Conservation (phyloP, 1,140 invertebrate species). For the Orius laevigatus region DNA sequence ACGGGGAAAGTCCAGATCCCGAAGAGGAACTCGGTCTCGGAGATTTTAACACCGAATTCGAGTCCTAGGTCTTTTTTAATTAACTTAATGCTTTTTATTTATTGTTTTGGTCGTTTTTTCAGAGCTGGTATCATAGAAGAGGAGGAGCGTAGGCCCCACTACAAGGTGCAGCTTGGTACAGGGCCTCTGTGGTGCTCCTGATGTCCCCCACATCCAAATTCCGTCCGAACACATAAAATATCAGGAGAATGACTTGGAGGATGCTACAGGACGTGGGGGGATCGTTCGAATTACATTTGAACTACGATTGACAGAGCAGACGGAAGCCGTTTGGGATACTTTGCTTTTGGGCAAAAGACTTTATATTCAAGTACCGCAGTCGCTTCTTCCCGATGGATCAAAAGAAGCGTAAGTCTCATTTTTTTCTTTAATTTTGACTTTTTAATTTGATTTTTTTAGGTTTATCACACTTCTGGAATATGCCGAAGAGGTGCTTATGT, state of each 20-base stretch:
- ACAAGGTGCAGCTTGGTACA: constrained; percentile 83
- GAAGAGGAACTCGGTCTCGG: too few relatives aligned
- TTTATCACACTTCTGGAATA: constrained; percentile 88
- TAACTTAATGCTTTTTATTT: not conserved
- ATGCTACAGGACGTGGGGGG: constrained; percentile 28
- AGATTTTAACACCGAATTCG: too few relatives aligned
- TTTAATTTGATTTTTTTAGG: constrained; percentile 18
- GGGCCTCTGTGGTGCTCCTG: constrained; percentile 97
- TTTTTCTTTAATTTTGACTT: not conserved
- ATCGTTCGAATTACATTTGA: constrained; percentile 56
- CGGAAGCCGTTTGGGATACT: constrained; percentile 64
- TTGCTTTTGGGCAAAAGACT: constrained; percentile 60
- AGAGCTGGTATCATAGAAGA: constrained; percentile 20
- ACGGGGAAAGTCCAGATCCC: too few relatives aligned
- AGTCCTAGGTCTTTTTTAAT: too few relatives aligned
- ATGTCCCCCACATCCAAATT: constrained; percentile 51
- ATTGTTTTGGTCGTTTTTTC: constrained; percentile 10
- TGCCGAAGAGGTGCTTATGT: constrained; percentile 81
- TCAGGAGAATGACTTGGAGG: constrained; percentile 35
- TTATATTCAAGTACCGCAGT: constrained; percentile 72
- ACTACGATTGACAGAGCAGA: constrained; percentile 57
- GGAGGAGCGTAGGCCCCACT: constrained; percentile 29
- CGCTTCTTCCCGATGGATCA: constrained; percentile 70
- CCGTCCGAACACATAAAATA: constrained; percentile 40
- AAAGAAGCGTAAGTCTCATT: constrained; percentile 59